Percentiles rank a stretch among this genome's conserved stretches.
Conservation (phyloP, 2,797 vertebrate genomes). For the Lophius americanus region DNA sequence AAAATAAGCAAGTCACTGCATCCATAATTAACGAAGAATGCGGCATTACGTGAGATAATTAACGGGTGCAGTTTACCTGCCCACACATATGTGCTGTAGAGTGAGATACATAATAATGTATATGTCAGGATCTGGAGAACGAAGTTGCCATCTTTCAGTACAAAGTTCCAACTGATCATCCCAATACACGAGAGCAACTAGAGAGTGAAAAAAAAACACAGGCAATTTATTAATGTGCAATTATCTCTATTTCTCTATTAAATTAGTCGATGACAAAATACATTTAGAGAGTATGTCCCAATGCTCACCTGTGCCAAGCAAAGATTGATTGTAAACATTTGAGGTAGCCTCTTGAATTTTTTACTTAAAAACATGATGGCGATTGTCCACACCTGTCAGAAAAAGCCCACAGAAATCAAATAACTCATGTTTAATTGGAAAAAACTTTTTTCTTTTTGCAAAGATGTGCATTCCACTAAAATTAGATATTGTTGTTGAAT, state of each 20-base stretch:
- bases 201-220: conserved; percentile 7
- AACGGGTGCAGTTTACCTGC: conserved; percentile 83
- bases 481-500: not conserved
- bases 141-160: conserved; percentile 83
- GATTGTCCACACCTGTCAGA: conserved; percentile 90
- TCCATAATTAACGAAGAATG: not conserved
- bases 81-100: conserved; percentile 95
- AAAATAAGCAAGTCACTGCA: conserved; percentile 1
- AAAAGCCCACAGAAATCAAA: conserved; percentile 12
- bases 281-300: not conserved
- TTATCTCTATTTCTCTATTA: not conserved
- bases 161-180: conserved; percentile 94
- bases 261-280: not conserved
- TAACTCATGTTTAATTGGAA: not conserved
- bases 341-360: conserved; percentile 91
- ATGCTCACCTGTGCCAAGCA: conserved; percentile 91
- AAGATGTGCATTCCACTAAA: not conserved
- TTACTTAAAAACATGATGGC: conserved; percentile 90
- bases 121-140: conserved; percentile 88
- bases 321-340: conserved; percentile 91
- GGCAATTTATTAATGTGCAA: not conserved
- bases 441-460: not conserved
- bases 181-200: conserved; percentile 89
- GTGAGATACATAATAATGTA: conserved; percentile 89
- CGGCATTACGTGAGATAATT: not conserved